Evolutionary conservation across 2,797 vertebrate species (phyloP), one percentile per base, ranked within the genome.

Genomic region (Perdix hodgsoniae): DNA sequence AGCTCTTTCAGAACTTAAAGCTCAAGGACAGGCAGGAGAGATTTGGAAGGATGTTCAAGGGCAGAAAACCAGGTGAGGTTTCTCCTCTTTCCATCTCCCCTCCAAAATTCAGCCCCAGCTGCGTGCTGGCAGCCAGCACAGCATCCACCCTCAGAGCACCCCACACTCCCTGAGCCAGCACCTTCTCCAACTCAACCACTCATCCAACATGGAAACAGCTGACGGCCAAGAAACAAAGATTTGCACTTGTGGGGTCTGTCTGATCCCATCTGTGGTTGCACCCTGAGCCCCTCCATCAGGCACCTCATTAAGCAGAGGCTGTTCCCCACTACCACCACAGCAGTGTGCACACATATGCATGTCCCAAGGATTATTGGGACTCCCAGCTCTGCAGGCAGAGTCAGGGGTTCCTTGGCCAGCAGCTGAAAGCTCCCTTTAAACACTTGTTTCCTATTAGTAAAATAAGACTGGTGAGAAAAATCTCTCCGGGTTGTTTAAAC

Each of bases 361-460:
- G 22, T 24, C 57, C 57, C 33, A 15, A 23, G 22, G 33, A 24
- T 59, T 59, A 23, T 6, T 24, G 57, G 57, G 57, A 59, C 57
- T 59, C 57, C 33, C 2, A 3, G 54, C 71, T 64, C 67, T 4
- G 52, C 52, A 54, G 52, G 29, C 56, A 7, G 23, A 60, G 70
- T 33, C 93, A 31, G 26, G 2, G 10, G 15, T 27, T 61, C 73
- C 77, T 47, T 22, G 29, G 50, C 80, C 93, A 74, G n/a, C 69
- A 71, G 91, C 93, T 65, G 40, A 90, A 69, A 77, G 74, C 85
- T 88, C 65, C 89, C 42, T 85, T 44, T 35, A 75, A 90, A 94
- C 96, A 94, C 96, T 92, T 50, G 71, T 72, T 96, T 96, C 94
- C 94, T 77, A 37, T 11, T 92, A 83, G 96, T 80, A 93, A 96